Evolutionary conservation across 2,797 vertebrate species (phyloP), one percentile per base, ranked within the genome.

Genomic region (Aldrovandia affinis): DNA sequence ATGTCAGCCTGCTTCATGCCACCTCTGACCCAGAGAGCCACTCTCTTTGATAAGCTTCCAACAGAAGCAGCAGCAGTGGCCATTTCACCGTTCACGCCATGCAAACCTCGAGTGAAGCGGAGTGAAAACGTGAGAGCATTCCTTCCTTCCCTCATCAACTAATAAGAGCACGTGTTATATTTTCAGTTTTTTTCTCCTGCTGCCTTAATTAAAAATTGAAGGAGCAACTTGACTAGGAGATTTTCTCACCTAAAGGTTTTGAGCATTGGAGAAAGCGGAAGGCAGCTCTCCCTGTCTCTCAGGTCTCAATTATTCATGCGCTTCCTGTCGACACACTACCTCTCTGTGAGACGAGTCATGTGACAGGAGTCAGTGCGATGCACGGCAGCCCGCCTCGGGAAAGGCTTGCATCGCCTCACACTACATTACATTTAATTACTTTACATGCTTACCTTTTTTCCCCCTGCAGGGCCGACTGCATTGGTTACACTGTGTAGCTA

Each of bases 391-490:
- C 9, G 63, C 63, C 2, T 73, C 65, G 4, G 50, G 79, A 59
- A 18, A 36, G 30, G 15, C 47, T n/a, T 15, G 50, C 75, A 12
- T n/a, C 7, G 77, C 44, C n/a, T 79, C 50, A 79, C 77, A 30
- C 50, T 79, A 14, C 3, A 33, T 25, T 47, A 1, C 6, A 33
- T 42, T 44, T 2, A 77, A n/a, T 44, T 77, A 47, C 22, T 4
- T 3, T 65, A 12, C 2, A 25, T 59, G n/a, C 22, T 82, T 22
- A n/a, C 12, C 5, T 39, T 25, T 81, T 80, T 36, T 20, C 63
- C 80, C 52, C 1, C 94, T 98, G 98, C 94, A 97, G 33, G 18
- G 18, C 68, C 15, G 36, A 39, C 20, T 12, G 42, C 39, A 12
- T 44, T 2, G 42, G 39, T n/a, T 77, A 7, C 6, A 30, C 10